Base-by-base conservation (phyloP, 2,888 invertebrate genomes). In the Ochropleura leucogaster region DNA sequence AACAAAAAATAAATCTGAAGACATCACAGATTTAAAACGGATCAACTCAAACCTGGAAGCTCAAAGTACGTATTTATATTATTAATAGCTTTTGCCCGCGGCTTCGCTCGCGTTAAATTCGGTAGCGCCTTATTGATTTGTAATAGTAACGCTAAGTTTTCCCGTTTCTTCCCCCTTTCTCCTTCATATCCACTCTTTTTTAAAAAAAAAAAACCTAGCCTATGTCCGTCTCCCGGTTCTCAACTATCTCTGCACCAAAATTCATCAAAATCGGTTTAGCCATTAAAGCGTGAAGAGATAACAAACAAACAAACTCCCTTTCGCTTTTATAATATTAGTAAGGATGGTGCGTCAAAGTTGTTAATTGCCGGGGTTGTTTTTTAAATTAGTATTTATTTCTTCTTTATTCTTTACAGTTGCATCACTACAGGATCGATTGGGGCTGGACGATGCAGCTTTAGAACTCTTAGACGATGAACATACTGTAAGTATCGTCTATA, bases 11-110 rank as follows among this genome's bases (percentile, higher is more conserved):
- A 79, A 82, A 14, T 67, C 82, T 0, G 75, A 87, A 10, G 85
- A 85, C 30, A 82, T 91, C 18, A 79, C 86, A 0, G 83, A 89
- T 7, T 67, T 92, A 42, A 79, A 79, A 73, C 84, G 85, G 6
- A 70, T 85, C n/a, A 92, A 92, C 55, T 68, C 84, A 14, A 88
- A 86, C 30, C 83, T 92, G 62, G 87, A 89, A 78, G 77, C 85
- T 14, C 89, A 92, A 82, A 90, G 91, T 92, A 83, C 78, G 82
- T 81, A 68, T 8, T 18, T 9, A 30, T 30, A 30, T 30, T 30
- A 30, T 30, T 30, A 30, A n/a, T n/a, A n/a, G n/a, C n/a, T n/a
- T n/a, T n/a, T n/a, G n/a, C n/a, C n/a, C n/a, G n/a, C n/a, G n/a
- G n/a, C n/a, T n/a, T n/a, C n/a, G n/a, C n/a, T n/a, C n/a, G n/a